Evolutionary conservation across 2,888 invertebrate genomes (phyloP), one percentile per base, ranked within the genome.

Genomic region (Achlya flavicornis): DNA sequence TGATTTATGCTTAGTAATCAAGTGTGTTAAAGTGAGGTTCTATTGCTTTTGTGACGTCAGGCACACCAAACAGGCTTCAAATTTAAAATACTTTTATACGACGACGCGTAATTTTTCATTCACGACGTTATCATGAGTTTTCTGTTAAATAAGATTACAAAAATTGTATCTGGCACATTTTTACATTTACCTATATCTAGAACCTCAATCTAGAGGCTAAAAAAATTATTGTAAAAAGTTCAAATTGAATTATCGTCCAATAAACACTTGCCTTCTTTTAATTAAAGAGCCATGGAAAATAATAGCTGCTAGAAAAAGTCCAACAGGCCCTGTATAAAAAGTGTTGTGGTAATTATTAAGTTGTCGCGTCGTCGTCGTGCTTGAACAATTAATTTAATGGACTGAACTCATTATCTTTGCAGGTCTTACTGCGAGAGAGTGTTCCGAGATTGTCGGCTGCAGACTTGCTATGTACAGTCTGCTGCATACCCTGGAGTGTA

Each of bases 401-500:
- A 53, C 16, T 19, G 53, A 53, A 53, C 53, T 53, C 53, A 19
- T 53, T 19, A 19, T n/a, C 2, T 53, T 19, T 53, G 53, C 88
- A 97, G 97, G 77, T 97, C 97, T 61, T 98, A 98, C 86, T 98
- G 98, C 86, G 98, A 98, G 85, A 94, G 98, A 64, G 96, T 97
- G 72, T 98, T 98, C 91, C 95, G 97, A 62, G 98, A 98, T 84
- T 98, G 97, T 82, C 95, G 97, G 19, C 95, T 98, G 35, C 98
- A 98, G 88, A 98, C 98, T 5, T 98, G 98, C 91, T 98, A 98
- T 89, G 98, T 98, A 4, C 98, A 98, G 89, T 97, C 97, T 14
- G 98, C 98, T 4, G 98, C 98, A 8, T 98, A 97, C 88, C 98
- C 98, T 16, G 98, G 98, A 57, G 96, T 98, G 26, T 98, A 98